phyloP scores from a whole-genome alignment of 2,888 invertebrate species.

The Automeris io region DNA sequence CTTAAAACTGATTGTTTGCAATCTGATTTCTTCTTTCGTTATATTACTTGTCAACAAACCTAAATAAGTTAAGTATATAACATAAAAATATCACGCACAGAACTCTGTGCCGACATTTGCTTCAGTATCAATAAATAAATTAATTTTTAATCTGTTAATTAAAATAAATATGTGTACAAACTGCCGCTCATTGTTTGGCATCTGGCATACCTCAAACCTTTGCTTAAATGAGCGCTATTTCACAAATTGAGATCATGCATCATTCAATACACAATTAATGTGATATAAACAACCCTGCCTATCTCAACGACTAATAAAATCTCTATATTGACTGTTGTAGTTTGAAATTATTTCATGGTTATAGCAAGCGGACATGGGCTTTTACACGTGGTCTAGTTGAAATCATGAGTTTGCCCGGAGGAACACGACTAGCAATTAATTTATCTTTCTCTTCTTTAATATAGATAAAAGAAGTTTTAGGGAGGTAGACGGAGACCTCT shows the following conservation, averaged over 20 bases:
- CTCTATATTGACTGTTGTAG: slow-evolving; percentile 12
- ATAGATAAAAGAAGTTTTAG: no score
- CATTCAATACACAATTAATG: slow-evolving; percentile 44
- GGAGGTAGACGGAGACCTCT: no score
- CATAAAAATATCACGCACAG: no score
- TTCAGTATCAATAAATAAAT: slow-evolving; percentile 9
- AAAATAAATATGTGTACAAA: slow-evolving; percentile 31
- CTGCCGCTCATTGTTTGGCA: slow-evolving; percentile 42
- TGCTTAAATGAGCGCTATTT: slow-evolving; percentile 47
- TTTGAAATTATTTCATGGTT: no score
- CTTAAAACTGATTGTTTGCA: background rate
- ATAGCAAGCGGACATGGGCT: no score
- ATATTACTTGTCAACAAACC: no score
- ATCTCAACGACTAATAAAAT: slow-evolving; percentile 25
- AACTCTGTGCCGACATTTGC: slow-evolving; percentile 5
- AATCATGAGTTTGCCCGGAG: no score
- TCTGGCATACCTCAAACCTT: slow-evolving; percentile 40
- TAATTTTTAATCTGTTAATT: slow-evolving; percentile 35
- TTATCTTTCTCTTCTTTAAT: no score
- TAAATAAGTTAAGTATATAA: no score
- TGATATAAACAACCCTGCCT: slow-evolving; percentile 32
- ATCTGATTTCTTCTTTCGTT: background rate
- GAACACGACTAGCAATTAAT: no score
- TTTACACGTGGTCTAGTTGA: no score
- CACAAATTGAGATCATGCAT: slow-evolving; percentile 53